These are phyloP conservation scores for Ageneiosus marmoratus DNA, from an alignment of 2,113 vertebrate species.

Conservation along the genomic window DNA sequence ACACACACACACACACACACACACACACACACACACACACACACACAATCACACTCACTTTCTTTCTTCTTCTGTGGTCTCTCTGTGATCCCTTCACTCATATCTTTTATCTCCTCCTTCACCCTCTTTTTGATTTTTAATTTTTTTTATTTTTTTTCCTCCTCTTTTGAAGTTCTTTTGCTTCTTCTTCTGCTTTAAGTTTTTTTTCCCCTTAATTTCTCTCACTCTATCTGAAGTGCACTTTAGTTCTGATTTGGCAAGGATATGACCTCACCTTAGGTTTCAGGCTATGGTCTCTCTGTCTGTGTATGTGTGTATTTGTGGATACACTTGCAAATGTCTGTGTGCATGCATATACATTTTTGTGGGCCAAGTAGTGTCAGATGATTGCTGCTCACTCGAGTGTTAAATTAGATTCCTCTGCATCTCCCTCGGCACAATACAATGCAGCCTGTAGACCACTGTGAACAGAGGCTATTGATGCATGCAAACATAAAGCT, in stretches of 20 bases:
- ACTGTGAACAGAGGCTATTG: conserved; percentile 41
- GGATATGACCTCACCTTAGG: conserved; percentile 20
- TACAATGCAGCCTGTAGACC: conserved; percentile 47
- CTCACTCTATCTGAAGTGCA: not conserved
- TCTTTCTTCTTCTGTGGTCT: conserved; percentile 27
- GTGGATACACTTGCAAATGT: not conserved
- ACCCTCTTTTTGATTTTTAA: conserved; percentile 29
- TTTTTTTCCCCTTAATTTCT: conserved; percentile 25
- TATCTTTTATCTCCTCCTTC: conserved; percentile 35
- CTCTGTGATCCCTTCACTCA: conserved; percentile 32
- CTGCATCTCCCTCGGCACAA: conserved; percentile 65
- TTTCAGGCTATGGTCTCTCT: conserved; percentile 24
- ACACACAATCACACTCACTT: no score
- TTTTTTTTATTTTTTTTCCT: conserved; percentile 15
- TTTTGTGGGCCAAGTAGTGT: conserved; percentile 61
- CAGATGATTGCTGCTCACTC: conserved; percentile 73
- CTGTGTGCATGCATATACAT: conserved; percentile 23
- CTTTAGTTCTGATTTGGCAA: conserved; percentile 21
- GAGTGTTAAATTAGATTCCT: conserved; percentile 77
- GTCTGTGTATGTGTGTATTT: conserved; percentile 20
- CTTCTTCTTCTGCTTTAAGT: conserved; percentile 22
- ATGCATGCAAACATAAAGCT: conserved; percentile 10
- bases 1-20: not conserved
- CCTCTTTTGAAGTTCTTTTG: conserved; percentile 28
- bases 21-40: no score